These are phyloP conservation scores for Prunella fulvescens DNA, from an alignment of 2,113 vertebrate species.

Conservation along the genomic window DNA sequence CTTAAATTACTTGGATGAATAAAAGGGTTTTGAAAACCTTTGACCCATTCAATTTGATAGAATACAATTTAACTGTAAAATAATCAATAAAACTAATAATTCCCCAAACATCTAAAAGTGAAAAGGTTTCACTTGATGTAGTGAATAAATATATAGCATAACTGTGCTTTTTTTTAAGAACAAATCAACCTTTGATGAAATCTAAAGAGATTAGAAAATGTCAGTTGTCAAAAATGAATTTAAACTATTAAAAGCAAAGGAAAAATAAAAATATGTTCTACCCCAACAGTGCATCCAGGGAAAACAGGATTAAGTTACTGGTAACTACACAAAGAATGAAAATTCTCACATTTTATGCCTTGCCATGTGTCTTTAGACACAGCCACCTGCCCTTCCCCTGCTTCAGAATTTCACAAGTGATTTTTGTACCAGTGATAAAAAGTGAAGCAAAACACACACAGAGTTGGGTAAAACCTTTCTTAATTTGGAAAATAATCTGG, in stretches of 20 bases:
- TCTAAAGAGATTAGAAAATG: not conserved
- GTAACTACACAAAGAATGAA: not conserved
- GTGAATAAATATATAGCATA: not conserved
- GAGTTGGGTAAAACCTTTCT: not conserved
- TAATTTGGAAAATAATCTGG: not conserved
- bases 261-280: not conserved
- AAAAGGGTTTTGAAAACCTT: not conserved
- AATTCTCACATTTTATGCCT: not conserved
- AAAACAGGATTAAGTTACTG: not conserved
- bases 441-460: not conserved
- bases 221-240: not conserved
- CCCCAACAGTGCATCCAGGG: not conserved
- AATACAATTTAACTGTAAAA: not conserved
- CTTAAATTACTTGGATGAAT: not conserved
- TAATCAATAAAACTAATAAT: conserved; percentile 20
- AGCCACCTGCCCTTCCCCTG: not conserved
- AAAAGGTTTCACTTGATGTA: not conserved
- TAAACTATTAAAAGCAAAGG: not conserved
- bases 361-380: not conserved
- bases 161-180: not conserved
- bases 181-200: not conserved
- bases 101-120: not conserved
- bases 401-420: not conserved
- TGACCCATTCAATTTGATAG: not conserved
- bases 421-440: not conserved